phyloP scores from a whole-genome alignment of 2,888 invertebrate species.

The Aphrophora alni region DNA sequence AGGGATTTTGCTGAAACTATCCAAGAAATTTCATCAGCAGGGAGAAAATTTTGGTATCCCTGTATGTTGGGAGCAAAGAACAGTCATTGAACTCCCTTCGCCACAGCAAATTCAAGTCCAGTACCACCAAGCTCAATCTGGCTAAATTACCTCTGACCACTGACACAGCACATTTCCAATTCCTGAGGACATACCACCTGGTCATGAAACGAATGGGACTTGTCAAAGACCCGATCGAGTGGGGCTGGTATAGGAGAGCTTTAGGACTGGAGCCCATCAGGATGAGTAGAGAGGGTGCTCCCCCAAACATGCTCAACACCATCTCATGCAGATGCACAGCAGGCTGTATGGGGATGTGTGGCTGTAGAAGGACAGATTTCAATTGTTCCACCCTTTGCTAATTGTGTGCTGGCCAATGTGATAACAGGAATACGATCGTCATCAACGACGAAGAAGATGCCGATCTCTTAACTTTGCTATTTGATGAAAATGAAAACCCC shows the following conservation, averaged over 20 bases:
- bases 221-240: conserved; percentile 50
- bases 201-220: conserved; percentile 50
- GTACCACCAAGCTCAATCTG: conserved; percentile 29
- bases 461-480: not conserved
- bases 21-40: conserved; percentile 33
- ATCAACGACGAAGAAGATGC: not conserved
- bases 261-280: not conserved
- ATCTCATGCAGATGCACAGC: conserved; percentile 6
- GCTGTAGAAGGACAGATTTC: conserved; percentile 17
- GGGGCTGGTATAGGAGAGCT: conserved; percentile 48
- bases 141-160: conserved; percentile 35
- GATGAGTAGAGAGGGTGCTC: not conserved
- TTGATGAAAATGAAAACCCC: no score
- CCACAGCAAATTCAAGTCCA: conserved; percentile 24
- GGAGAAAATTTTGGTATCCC: conserved; percentile 29
- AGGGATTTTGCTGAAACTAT: conserved; percentile 21
- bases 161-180: conserved; percentile 51
- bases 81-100: conserved; percentile 27
- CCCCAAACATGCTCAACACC: no score
- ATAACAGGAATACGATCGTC: not conserved
- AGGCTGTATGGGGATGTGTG: conserved; percentile 18
- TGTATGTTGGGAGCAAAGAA: conserved; percentile 28
- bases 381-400: conserved; percentile 19
- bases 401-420: conserved; percentile 25
- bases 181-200: conserved; percentile 50